phyloP scores from a whole-genome alignment of 2,113 vertebrate genomes.

The Corapipo altera region DNA sequence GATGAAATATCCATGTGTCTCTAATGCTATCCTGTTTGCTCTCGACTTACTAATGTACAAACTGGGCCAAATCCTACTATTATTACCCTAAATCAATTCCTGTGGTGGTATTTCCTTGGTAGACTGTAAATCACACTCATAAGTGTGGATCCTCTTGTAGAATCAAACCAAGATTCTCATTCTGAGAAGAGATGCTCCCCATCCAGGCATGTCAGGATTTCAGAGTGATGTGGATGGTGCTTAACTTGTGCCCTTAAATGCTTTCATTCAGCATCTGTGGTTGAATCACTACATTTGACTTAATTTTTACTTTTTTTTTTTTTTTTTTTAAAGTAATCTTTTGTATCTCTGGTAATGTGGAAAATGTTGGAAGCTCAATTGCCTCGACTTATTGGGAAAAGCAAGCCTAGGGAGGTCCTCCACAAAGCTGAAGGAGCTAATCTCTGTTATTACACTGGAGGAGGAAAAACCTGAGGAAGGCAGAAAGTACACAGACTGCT shows the following conservation, averaged over 20 bases:
- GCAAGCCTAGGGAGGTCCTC: background rate
- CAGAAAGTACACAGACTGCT: background rate
- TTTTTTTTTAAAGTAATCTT: background rate
- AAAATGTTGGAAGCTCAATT: background rate
- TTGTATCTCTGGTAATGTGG: background rate
- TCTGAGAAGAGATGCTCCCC: background rate
- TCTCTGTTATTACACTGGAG: background rate
- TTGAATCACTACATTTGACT: background rate
- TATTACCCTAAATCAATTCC: background rate
- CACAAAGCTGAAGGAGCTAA: background rate
- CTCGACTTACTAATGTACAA: background rate
- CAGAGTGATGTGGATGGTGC: background rate
- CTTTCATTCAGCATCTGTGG: background rate
- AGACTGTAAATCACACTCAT: background rate
- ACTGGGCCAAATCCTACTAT: background rate
- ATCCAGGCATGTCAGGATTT: background rate
- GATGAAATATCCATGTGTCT: background rate
- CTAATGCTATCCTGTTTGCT: background rate
- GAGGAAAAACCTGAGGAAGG: background rate
- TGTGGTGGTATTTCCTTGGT: background rate
- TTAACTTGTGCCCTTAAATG: background rate
- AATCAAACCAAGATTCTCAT: background rate
- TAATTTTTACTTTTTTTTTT: background rate
- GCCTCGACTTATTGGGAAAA: background rate
- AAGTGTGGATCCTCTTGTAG: background rate